Percentiles rank a stretch among this genome's conserved stretches.
Conservation (phyloP, 2,888 invertebrate species). For the Onthophagus sagittarius region DNA sequence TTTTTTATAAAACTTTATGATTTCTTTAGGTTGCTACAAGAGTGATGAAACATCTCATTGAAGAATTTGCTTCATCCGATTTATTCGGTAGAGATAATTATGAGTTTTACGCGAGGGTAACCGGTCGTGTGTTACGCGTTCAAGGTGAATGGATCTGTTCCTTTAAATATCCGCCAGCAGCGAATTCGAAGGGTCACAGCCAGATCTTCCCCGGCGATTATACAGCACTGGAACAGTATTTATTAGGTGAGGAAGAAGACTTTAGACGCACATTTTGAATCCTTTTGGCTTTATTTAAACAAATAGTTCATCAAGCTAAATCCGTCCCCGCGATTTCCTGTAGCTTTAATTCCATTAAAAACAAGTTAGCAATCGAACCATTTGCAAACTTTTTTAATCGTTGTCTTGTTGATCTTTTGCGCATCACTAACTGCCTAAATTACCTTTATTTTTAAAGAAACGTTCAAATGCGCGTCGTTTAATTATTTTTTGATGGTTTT, state of each 20-base stretch:
- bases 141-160: slow-evolving; percentile 96
- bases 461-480: not conserved
- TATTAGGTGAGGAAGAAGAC: slow-evolving; percentile 41
- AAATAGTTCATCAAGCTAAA: not conserved
- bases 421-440: not conserved
- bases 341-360: not conserved
- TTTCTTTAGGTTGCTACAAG: slow-evolving; percentile 78
- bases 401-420: not conserved
- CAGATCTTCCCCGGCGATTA: slow-evolving; percentile 65
- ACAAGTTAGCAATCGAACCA: not conserved
- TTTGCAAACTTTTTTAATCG: not conserved
- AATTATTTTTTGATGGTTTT: not conserved
- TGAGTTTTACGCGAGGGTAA: slow-evolving; percentile 92
- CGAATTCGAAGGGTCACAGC: slow-evolving; percentile 61
- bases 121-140: slow-evolving; percentile 86
- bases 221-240: slow-evolving; percentile 45
- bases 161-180: slow-evolving; percentile 80
- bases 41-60: slow-evolving; percentile 95
- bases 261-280: slow-evolving; percentile 10
- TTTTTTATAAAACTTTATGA: not conserved
- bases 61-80: slow-evolving; percentile 94
- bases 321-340: not conserved
- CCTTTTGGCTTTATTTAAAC: not conserved
- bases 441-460: not conserved
- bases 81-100: slow-evolving; percentile 93